phyloP scores from a whole-genome alignment of 2,113 vertebrate genomes.

The Xiphophorus couchianus region DNA sequence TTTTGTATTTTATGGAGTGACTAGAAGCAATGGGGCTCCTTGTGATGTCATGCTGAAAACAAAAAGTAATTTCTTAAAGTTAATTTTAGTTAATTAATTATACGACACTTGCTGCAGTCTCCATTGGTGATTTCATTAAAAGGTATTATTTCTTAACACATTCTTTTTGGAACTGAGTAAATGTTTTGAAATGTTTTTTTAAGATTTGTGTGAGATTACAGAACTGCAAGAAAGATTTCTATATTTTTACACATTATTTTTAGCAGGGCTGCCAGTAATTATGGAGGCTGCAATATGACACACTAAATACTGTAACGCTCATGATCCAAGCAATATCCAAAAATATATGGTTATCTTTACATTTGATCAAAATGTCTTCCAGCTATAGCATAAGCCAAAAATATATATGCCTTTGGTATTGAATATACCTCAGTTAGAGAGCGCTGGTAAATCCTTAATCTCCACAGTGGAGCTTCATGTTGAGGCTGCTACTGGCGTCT shows the following conservation, averaged over 20 bases:
- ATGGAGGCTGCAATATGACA: conserved; percentile 31
- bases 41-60: no score
- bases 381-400: conserved; percentile 33
- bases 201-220: no score
- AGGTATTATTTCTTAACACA: no score
- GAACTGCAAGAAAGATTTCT: no score
- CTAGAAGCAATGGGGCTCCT: no score
- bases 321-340: conserved; percentile 33
- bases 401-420: conserved; percentile 35
- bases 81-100: no score
- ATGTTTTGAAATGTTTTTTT: no score
- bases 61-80: no score
- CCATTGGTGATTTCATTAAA: no score
- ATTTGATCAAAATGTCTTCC: conserved; percentile 38
- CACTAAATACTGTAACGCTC: conserved; percentile 42
- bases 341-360: conserved; percentile 30
- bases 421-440: conserved; percentile 70
- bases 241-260: not conserved
- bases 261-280: not conserved
- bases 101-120: no score
- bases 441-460: conserved; percentile 57
- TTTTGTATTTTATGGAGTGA: no score
- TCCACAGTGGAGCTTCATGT: conserved; percentile 47
- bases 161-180: no score
- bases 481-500: conserved; percentile 30